These are phyloP conservation scores for Calliphora vomitoria DNA, from an alignment of 2,888 invertebrate species.

Conservation along the genomic window DNA sequence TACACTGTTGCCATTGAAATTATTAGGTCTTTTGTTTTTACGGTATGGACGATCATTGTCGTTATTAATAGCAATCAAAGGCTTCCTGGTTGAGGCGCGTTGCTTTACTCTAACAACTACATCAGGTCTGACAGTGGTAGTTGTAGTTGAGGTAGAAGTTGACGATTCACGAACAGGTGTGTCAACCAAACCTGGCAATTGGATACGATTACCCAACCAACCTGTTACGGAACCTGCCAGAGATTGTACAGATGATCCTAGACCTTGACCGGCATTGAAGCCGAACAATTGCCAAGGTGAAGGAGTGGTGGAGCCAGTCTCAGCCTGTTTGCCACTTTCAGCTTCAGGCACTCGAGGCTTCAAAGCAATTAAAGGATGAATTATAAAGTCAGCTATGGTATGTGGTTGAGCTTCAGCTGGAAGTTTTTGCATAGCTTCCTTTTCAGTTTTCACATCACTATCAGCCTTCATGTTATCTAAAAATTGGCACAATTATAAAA, in stretches of 20 bases:
- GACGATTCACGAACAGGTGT: constrained; percentile 78
- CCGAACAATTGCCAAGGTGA: constrained; percentile 78
- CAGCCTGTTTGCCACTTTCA: constrained; percentile 68
- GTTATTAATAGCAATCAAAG: constrained; percentile 73
- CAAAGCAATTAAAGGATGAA: constrained; percentile 81
- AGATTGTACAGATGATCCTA: constrained; percentile 78
- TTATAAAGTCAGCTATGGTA: constrained; percentile 81
- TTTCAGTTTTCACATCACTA: constrained; percentile 73
- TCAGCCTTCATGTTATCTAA: constrained; percentile 45
- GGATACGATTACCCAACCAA: constrained; percentile 81
- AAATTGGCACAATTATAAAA: constrained; percentile 23
- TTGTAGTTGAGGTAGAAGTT: constrained; percentile 72
- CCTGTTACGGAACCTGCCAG: constrained; percentile 81
- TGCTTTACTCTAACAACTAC: constrained; percentile 81
- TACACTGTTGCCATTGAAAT: constrained; percentile 70
- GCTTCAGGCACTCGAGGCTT: constrained; percentile 77
- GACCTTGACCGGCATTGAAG: constrained; percentile 80
- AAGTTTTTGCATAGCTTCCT: constrained; percentile 43
- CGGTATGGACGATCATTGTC: constrained; percentile 53
- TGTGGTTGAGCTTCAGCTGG: constrained; percentile 76
- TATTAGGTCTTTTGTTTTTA: constrained; percentile 75
- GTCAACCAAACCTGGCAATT: constrained; percentile 78
- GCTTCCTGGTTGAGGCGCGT: constrained; percentile 75
- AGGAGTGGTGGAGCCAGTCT: constrained; percentile 58
- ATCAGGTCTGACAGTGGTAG: constrained; percentile 79